These are phyloP conservation scores for Solenodon paradoxus DNA, from an alignment of 2,113 vertebrate species.

Conservation along the genomic window DNA sequence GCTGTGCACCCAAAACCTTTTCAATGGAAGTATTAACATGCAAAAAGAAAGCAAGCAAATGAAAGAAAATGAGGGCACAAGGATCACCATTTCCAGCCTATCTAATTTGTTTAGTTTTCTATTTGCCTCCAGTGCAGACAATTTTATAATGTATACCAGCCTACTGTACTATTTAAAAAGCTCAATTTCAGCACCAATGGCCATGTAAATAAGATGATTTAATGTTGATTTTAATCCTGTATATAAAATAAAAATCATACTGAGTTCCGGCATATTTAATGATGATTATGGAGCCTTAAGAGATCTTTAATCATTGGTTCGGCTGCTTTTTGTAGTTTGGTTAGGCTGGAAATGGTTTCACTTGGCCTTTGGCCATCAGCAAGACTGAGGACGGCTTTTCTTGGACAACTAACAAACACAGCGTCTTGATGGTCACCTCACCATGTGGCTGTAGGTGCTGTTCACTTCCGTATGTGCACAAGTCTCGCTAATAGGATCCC, in stretches of 20 bases:
- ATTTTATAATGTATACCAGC: constrained; percentile 81
- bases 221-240: constrained; percentile 88
- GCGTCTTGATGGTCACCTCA: constrained; percentile 16
- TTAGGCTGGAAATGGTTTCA: constrained; percentile 86
- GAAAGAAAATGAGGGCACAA: constrained; percentile 42
- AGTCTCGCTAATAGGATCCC: constrained; percentile 60
- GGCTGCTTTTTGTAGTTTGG: constrained; percentile 82
- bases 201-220: constrained; percentile 92
- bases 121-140: constrained; percentile 79
- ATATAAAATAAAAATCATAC: constrained; percentile 88
- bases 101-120: constrained; percentile 78
- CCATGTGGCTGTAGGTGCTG: not conserved
- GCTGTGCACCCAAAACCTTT: constrained; percentile 76
- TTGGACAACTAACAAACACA: constrained; percentile 75
- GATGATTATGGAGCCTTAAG: constrained; percentile 80
- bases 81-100: constrained; percentile 83
- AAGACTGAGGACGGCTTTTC: constrained; percentile 68
- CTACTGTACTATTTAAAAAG: constrained; percentile 87
- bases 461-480: constrained; percentile 3
- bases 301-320: constrained; percentile 82
- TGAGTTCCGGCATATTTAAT: constrained; percentile 87
- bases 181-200: constrained; percentile 84
- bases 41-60: constrained; percentile 73
- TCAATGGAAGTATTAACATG: constrained; percentile 79
- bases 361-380: constrained; percentile 72